Base-by-base conservation (phyloP, 1,140 invertebrate genomes). In the Rhizoglyphus robini region DNA sequence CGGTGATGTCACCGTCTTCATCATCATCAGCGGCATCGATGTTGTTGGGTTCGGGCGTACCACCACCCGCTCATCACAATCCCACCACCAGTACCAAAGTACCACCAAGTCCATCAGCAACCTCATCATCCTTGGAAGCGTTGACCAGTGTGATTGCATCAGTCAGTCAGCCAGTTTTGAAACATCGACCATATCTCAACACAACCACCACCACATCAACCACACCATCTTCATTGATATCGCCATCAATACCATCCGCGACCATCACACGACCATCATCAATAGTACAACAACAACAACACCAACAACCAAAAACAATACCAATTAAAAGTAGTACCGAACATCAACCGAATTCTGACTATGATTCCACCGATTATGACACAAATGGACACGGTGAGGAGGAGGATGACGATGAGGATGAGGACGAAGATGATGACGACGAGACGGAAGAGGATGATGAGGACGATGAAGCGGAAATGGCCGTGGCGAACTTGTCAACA, bases 371-470 rank as follows among this genome's bases (percentile, higher is more conserved):
- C 15, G 46, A 68, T 2, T 46, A 68, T 36, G 25, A 65, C 13
- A 32, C 20, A 41, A 31, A 34, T 25, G 48, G 60, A 3, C 47
- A 63, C 25, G 62, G 49, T 31, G 38, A 65, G 4, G 62, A 54
- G 23, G 57, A 67, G 3, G 32, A 41, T 1, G 47, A 51, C 3
- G 63, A 64, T 13, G 46, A 64, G 1, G 4, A 34, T 59, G 34
- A 59, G 15, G 23, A 59, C 36, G 18, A 59, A 3, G 34, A 34
- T 59, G 34, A 36, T 59, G 18, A 59, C 46, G 20, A 8, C 46
- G 36, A 38, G 25, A 23, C n/a, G 2, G 46, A 48, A 34, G 46
- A 31, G 5, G 46, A 51, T 30, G 27, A 63, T 51, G 1, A 3
- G 2, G 36, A 2, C 3, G 36, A 18, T 8, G 63, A 49, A 3